Conservation (phyloP, 2,113 vertebrate genomes). For the Erythrocebus patas region DNA sequence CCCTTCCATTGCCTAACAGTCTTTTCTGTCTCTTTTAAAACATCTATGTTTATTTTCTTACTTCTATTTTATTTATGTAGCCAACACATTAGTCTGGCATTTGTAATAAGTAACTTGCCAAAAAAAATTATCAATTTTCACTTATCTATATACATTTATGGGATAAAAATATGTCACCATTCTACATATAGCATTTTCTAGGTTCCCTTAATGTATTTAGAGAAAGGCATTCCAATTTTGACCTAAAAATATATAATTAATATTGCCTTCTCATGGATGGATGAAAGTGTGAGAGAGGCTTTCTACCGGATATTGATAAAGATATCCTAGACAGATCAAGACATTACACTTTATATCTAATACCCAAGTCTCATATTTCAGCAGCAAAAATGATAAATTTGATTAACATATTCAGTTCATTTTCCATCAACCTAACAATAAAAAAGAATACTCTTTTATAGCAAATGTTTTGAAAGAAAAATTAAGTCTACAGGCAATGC, state of each 20-base stretch:
- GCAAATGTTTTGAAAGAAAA: background rate
- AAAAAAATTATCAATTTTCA: constrained; percentile 6
- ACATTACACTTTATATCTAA: background rate
- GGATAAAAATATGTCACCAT: background rate
- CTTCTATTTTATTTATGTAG: background rate
- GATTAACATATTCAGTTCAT: background rate
- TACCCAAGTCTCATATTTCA: background rate
- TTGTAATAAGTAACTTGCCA: background rate
- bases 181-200: background rate
- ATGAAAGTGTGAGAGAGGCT: background rate
- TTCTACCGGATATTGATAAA: background rate
- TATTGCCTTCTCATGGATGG: background rate
- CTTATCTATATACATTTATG: background rate
- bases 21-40: background rate
- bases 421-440: background rate
- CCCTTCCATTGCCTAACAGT: background rate
- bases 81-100: background rate
- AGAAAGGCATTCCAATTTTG: background rate
- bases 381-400: background rate
- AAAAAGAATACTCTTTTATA: background rate
- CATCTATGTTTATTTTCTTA: background rate
- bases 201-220: background rate
- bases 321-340: background rate
- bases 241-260: constrained; percentile 5
- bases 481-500: background rate